Conservation (phyloP, 2,113 vertebrate species). For the Seriola quinqueradiata region DNA sequence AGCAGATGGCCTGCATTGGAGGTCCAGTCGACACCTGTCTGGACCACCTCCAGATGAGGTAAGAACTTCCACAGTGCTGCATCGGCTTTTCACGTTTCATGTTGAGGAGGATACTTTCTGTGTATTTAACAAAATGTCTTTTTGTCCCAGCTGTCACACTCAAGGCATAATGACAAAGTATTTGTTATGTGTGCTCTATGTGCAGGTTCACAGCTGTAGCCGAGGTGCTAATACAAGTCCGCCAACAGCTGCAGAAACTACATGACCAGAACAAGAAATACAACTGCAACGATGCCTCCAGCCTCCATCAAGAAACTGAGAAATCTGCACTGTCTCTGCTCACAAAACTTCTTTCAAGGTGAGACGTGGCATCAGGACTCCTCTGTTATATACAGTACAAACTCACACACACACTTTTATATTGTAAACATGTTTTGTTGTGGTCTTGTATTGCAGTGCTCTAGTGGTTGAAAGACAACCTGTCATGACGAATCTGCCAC, state of each 20-base stretch:
- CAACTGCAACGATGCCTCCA: slow-evolving; percentile 62
- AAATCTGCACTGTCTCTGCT: slow-evolving; percentile 83
- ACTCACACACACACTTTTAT: neutral
- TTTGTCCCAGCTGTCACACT: too few species aligned
- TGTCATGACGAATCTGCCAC: slow-evolving; percentile 88
- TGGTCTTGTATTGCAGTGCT: slow-evolving; percentile 81
- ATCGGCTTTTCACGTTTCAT: neutral
- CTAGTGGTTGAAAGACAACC: slow-evolving; percentile 97
- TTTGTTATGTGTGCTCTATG: neutral
- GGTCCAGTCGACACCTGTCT: slow-evolving; percentile 88
- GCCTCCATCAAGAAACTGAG: slow-evolving; percentile 82
- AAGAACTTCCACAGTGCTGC: neutral
- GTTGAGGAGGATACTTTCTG: neutral
- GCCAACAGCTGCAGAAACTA: slow-evolving; percentile 91
- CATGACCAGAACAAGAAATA: slow-evolving; percentile 90
- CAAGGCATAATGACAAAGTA: neutral
- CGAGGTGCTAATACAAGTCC: slow-evolving; percentile 88
- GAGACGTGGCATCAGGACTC: neutral
- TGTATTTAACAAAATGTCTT: neutral
- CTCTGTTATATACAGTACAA: neutral
- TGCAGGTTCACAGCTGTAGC: slow-evolving; percentile 91
- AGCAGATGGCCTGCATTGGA: slow-evolving; percentile 93
- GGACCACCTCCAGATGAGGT: slow-evolving; percentile 93
- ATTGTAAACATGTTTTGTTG: neutral
- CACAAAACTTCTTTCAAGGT: slow-evolving; percentile 91